These are phyloP conservation scores for Osmerus eperlanus DNA, from an alignment of 2,113 vertebrate species.

Conservation along the genomic window DNA sequence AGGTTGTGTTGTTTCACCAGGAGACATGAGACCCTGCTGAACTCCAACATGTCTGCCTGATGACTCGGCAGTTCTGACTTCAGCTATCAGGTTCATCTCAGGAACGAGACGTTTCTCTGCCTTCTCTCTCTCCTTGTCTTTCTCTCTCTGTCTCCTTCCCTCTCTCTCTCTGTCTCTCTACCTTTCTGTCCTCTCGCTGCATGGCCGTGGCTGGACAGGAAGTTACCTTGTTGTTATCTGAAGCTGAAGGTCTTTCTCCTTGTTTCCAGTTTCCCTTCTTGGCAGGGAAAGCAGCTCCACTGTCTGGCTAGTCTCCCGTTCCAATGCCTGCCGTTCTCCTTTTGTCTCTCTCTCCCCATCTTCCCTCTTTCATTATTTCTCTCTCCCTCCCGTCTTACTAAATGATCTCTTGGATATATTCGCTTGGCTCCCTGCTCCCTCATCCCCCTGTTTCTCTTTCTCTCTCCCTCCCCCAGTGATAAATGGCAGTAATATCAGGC, in stretches of 20 bases:
- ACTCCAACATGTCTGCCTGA: not conserved
- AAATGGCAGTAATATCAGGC: conserved; percentile 22
- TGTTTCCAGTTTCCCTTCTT: conserved; percentile 15
- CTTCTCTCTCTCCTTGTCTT: no score
- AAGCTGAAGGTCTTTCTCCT: conserved; percentile 5
- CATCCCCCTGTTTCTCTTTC: not conserved
- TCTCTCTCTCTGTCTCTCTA: no score
- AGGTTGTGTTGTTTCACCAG: not conserved
- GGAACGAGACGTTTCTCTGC: not conserved
- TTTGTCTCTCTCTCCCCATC: conserved; percentile 11
- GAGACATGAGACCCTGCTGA: not conserved
- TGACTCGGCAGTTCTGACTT: not conserved
- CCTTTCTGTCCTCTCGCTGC: not conserved
- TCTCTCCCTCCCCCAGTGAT: conserved; percentile 20
- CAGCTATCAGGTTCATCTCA: not conserved
- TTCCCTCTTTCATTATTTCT: not conserved
- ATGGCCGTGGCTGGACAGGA: conserved; percentile 11
- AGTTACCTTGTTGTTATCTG: conserved; percentile 22
- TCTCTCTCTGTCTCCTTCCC: no score
- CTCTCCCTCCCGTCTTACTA: not conserved
- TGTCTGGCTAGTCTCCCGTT: not conserved
- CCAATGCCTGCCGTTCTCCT: not conserved
- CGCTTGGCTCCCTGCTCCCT: not conserved
- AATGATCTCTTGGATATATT: no score
- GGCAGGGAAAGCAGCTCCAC: conserved; percentile 20